Conservation (phyloP, 2,888 invertebrate species). For the Deroplatys truncata region DNA sequence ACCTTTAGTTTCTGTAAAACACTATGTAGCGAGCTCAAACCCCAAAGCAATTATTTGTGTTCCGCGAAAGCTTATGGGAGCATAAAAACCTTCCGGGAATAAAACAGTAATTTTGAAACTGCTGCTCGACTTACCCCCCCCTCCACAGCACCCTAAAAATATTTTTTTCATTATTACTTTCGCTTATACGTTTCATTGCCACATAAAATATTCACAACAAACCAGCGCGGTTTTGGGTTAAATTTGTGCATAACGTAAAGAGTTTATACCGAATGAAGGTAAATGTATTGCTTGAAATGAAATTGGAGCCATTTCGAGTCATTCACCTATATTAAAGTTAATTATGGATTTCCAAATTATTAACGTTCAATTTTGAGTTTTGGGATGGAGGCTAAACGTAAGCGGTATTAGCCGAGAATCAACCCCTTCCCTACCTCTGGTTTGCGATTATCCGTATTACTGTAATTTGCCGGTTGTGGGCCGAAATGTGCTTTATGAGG, state of each 20-base stretch:
- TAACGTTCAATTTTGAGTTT: not conserved
- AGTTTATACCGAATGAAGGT: not conserved
- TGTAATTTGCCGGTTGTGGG: not conserved
- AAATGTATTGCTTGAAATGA: not conserved
- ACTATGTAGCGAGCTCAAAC: no score
- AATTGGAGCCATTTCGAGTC: not conserved
- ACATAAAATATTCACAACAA: not conserved
- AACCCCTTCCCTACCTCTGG: not conserved
- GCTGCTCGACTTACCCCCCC: no score
- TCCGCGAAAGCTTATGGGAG: no score
- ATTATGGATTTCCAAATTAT: not conserved
- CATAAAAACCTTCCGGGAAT: no score
- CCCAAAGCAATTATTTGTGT: no score
- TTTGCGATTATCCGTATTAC: not conserved
- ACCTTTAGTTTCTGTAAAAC: no score
- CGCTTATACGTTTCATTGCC: no score
- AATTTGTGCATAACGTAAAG: not conserved
- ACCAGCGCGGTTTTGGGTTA: no score
- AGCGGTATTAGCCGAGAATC: not conserved
- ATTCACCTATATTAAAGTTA: not conserved
- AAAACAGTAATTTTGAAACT: no score
- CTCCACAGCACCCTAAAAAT: no score
- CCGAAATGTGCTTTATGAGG: not conserved
- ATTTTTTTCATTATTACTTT: no score
- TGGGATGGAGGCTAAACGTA: not conserved